phyloP scores from a whole-genome alignment of 2,888 invertebrate species.

The Apotomis capreana region DNA sequence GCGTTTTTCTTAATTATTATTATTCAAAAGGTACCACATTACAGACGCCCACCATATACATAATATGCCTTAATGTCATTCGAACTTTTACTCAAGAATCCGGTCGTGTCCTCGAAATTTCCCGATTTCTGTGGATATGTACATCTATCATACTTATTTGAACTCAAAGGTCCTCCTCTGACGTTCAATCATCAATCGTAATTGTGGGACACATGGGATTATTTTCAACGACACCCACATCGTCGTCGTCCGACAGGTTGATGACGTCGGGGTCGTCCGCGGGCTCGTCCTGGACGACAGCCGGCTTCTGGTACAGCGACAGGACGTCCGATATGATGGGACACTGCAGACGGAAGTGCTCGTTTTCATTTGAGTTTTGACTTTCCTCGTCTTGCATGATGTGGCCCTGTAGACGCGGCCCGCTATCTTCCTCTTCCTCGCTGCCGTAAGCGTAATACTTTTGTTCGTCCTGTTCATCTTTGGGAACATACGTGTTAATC shows the following conservation, averaged over 20 bases:
- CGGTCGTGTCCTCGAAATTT: not conserved
- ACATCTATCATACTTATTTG: not conserved
- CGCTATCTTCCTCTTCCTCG: constrained; percentile 59
- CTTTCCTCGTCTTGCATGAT: constrained; percentile 51
- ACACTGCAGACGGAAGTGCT: constrained; percentile 64
- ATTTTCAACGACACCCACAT: constrained; percentile 53
- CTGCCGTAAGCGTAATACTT: constrained; percentile 72
- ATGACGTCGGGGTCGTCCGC: constrained; percentile 49
- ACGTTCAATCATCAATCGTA: constrained; percentile 60
- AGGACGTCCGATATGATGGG: constrained; percentile 77
- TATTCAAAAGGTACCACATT: too few relatives aligned
- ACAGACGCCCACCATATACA: too few relatives aligned
- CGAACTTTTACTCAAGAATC: not conserved
- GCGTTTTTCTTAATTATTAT: too few relatives aligned
- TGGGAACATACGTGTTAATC: constrained; percentile 70
- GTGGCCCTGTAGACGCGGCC: constrained; percentile 37
- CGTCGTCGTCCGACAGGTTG: constrained; percentile 62
- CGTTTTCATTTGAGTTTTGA: constrained; percentile 54
- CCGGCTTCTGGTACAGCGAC: constrained; percentile 63
- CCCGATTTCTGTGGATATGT: not conserved
- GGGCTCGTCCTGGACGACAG: constrained; percentile 44
- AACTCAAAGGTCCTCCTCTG: not conserved
- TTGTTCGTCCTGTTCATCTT: constrained; percentile 72
- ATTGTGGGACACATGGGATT: constrained; percentile 53
- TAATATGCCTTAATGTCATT: too few relatives aligned